Evolutionary conservation across 2,113 vertebrate genomes (phyloP).

Genomic region (Callipepla squamata): DNA sequence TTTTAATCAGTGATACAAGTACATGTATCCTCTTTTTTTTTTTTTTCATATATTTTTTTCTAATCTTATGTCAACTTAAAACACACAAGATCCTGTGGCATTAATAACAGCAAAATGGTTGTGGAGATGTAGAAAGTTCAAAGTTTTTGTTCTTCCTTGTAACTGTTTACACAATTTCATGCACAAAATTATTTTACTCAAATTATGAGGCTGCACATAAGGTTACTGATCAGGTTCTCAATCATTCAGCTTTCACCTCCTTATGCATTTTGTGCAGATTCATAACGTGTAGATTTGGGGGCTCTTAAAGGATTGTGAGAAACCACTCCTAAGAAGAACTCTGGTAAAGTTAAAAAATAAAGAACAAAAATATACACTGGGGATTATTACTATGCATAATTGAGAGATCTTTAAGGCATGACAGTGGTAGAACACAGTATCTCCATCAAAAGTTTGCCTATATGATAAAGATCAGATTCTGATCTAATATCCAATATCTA

Average conservation of each 20-base stretch:
- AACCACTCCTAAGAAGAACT: neutral
- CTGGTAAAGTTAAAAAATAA: neutral
- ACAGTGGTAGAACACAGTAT: neutral
- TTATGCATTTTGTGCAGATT: neutral
- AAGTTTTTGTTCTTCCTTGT: neutral
- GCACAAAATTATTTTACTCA: neutral
- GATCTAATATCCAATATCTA: neutral
- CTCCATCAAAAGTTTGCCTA: neutral
- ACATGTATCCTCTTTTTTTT: neutral
- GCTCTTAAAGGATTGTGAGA: neutral
- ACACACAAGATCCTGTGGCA: neutral
- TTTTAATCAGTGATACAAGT: neutral
- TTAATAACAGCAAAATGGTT: neutral
- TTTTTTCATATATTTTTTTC: neutral
- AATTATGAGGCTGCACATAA: rapidly evolving
- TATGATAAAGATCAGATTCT: neutral
- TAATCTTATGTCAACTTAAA: neutral
- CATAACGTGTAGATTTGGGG: neutral
- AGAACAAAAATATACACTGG: neutral
- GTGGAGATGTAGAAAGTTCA: neutral
- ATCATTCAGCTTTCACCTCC: neutral
- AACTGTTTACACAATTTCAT: neutral
- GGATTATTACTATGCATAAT: neutral
- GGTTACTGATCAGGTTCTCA: neutral
- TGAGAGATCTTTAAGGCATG: neutral